phyloP scores from a whole-genome alignment of 2,113 vertebrate genomes.

The Gambusia affinis region DNA sequence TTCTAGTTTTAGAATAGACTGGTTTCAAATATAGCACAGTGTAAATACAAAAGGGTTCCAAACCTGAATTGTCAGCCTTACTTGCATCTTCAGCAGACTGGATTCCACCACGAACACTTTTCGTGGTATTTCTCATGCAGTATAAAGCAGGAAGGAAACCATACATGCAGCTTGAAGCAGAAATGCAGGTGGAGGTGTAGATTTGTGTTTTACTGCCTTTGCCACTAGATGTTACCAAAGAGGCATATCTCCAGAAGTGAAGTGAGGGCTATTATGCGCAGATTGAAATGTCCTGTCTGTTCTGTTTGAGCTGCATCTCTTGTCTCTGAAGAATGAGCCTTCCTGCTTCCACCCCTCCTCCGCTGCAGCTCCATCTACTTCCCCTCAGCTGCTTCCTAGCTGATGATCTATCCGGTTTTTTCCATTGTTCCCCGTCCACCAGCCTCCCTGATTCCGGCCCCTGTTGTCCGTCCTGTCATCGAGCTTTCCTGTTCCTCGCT shows the following conservation, averaged over 20 bases:
- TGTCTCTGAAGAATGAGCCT: slow-evolving; percentile 16
- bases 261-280: background rate
- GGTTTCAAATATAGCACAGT: no score
- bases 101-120: no score
- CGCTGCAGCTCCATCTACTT: slow-evolving; percentile 38
- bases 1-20: no score
- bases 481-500: slow-evolving; percentile 42
- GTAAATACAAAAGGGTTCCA: no score
- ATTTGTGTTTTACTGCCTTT: background rate
- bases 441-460: slow-evolving; percentile 30
- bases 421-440: slow-evolving; percentile 58
- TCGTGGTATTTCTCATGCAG: no score
- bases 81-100: no score
- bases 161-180: no score
- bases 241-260: background rate
- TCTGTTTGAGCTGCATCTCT: slow-evolving; percentile 6
- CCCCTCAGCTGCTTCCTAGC: slow-evolving; percentile 58
- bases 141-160: no score
- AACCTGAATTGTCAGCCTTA: no score
- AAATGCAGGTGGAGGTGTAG: background rate
- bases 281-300: background rate
- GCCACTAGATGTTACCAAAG: slow-evolving; percentile 48
- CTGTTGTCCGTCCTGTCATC: slow-evolving; percentile 47
- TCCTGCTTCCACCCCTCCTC: slow-evolving; percentile 21
- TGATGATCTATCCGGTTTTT: slow-evolving; percentile 43